Base-by-base conservation (phyloP, 2,888 invertebrate genomes). In the Drymonia ruficornis region DNA sequence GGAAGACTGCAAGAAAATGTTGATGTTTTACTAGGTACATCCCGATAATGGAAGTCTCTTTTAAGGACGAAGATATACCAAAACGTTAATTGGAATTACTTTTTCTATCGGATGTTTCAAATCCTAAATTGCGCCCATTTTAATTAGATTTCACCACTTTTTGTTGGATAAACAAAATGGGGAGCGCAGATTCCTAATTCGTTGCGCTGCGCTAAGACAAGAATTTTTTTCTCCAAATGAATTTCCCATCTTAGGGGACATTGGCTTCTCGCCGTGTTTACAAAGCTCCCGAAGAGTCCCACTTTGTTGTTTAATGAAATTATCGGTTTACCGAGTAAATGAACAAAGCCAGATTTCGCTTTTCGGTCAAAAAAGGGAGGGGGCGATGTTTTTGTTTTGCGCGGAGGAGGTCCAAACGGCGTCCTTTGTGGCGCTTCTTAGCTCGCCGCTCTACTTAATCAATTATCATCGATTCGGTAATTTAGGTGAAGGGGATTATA, bases 231-330 rank as follows among this genome's bases (percentile, higher is more conserved):
- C 86, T 85, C 65, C 74, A 82, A 90, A 91, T 91, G 88, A 91
- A 88, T 91, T 87, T 87, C 80, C 75, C 82, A 87, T 91, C 89
- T 91, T 87, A 70, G 90, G 91, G 92, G 91, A 89, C 91, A 90
- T 85, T 88, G 91, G 89, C 91, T 92, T 90, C 90, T 91, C 89
- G 86, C 83, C 88, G 86, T 91, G 89, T 91, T 91, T 91, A 87
- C 89, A 74, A 81, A 81, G 82, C 83, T 81, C 74, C 83, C 81
- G 72, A 78, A 80, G 84, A 86, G 86, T 86, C 86, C 89, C 89
- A 91, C 91, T 91, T 91, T 91, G 91, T 91, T 91, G 91, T 91
- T 90, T 92, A 92, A 92, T 91, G 89, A 91, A 92, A 91, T 92
- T 92, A 92, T 91, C 92, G 92, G 92, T 92, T 92, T 92, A 91